Conservation (phyloP, 2,113 vertebrate genomes). For the Donacobius atricapilla region DNA sequence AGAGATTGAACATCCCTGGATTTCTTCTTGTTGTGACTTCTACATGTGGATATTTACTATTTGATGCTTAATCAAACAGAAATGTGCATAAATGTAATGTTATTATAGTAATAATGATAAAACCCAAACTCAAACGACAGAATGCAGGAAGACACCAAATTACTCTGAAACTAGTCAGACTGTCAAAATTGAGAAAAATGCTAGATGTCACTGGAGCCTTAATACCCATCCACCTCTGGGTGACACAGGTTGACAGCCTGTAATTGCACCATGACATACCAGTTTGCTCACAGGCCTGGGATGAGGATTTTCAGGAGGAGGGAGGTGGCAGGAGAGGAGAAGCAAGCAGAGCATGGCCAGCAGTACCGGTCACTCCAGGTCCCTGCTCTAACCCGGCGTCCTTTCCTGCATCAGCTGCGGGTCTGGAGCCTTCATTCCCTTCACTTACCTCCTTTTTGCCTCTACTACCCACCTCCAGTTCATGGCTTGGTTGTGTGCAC, state of each 20-base stretch:
- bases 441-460: neutral
- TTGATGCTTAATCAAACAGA: neutral
- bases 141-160: neutral
- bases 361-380: neutral
- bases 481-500: neutral
- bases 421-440: neutral
- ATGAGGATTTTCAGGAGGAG: neutral
- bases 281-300: neutral
- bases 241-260: neutral
- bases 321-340: neutral
- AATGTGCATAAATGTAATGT: neutral
- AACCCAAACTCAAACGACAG: neutral
- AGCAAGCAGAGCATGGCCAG: accelerated
- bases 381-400: accelerated
- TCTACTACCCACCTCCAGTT: neutral
- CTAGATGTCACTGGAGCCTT: neutral
- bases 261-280: neutral
- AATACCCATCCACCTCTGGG: neutral
- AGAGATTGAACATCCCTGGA: neutral
- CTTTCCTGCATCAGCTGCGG: neutral
- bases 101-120: conserved; percentile 30
- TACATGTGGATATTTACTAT: neutral
- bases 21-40: neutral
- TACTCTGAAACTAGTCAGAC: conserved; percentile 26
- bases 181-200: conserved; percentile 44